Evolutionary conservation across 2,113 vertebrate genomes (phyloP).

Genomic region (Uropsilus gracilis): DNA sequence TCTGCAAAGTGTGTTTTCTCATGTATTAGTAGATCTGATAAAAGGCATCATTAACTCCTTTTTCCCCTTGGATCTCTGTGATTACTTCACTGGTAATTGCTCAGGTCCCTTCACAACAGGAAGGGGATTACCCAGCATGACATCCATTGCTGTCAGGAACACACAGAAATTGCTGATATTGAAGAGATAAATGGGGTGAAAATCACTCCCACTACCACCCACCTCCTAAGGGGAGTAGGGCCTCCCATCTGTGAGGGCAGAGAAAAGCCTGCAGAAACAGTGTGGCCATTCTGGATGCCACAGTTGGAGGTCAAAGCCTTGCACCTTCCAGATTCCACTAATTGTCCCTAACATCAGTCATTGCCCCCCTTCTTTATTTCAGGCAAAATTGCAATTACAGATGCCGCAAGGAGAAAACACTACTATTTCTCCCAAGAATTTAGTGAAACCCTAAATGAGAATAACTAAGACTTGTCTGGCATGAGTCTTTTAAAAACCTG

Average conservation of each 20-base stretch:
- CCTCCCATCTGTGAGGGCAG: background rate
- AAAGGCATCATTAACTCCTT: conserved; percentile 51
- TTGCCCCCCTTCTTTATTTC: background rate
- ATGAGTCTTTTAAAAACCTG: background rate
- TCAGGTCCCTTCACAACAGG: conserved; percentile 55
- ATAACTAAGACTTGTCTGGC: background rate
- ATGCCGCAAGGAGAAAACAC: background rate
- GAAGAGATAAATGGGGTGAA: conserved; percentile 64
- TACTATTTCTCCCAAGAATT: background rate
- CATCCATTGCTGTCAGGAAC: conserved; percentile 60
- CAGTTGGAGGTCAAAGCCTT: background rate
- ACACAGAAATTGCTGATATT: conserved; percentile 51
- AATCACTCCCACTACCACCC: background rate
- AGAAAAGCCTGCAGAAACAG: background rate
- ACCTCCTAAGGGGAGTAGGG: background rate
- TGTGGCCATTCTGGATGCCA: background rate
- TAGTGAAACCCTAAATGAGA: background rate
- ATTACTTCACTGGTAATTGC: conserved; percentile 67
- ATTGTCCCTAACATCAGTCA: background rate
- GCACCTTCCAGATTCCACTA: background rate
- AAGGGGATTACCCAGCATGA: conserved; percentile 71
- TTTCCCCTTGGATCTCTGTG: conserved; percentile 39
- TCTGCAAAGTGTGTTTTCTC: background rate
- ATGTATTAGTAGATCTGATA: background rate
- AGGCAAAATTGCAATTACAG: background rate